Evolutionary conservation across 1,140 invertebrate species (phyloP).

Genomic region (Zaprionus africanus): DNA sequence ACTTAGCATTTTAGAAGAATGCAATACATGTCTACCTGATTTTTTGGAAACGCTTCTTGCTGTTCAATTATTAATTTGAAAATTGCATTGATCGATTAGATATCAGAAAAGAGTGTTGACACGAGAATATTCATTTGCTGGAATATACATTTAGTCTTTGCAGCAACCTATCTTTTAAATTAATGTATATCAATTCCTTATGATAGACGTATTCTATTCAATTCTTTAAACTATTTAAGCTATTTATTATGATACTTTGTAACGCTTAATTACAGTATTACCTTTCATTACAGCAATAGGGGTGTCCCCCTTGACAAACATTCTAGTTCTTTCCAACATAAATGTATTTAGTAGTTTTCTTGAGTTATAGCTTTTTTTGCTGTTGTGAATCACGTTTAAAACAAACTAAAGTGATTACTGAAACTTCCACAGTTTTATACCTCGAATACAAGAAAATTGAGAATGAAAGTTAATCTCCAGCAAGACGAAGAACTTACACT

Average conservation of each 20-base stretch:
- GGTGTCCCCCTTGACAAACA: not conserved
- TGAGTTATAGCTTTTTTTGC: not conserved
- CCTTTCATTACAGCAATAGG: not conserved
- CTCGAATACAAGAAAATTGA: not conserved
- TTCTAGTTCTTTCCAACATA: too few relatives aligned
- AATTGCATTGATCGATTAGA: not conserved
- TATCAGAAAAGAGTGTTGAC: not conserved
- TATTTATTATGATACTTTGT: too few relatives aligned
- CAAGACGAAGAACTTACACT: not conserved
- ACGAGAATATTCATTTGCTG: not conserved
- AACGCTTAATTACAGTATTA: not conserved
- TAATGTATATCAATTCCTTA: too few relatives aligned
- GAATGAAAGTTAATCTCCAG: not conserved
- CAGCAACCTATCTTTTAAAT: too few relatives aligned
- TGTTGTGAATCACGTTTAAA: not conserved
- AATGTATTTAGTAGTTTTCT: too few relatives aligned
- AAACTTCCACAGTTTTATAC: not conserved
- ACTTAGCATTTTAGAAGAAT: not conserved
- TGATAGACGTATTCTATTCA: too few relatives aligned
- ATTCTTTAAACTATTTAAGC: too few relatives aligned
- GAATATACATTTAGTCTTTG: too few relatives aligned
- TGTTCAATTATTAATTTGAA: not conserved
- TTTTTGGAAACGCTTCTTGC: not conserved
- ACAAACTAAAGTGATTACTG: not conserved
- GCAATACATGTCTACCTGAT: not conserved